These are phyloP conservation scores for Dicycla oo DNA, from an alignment of 2,888 invertebrate species.

Conservation along the genomic window DNA sequence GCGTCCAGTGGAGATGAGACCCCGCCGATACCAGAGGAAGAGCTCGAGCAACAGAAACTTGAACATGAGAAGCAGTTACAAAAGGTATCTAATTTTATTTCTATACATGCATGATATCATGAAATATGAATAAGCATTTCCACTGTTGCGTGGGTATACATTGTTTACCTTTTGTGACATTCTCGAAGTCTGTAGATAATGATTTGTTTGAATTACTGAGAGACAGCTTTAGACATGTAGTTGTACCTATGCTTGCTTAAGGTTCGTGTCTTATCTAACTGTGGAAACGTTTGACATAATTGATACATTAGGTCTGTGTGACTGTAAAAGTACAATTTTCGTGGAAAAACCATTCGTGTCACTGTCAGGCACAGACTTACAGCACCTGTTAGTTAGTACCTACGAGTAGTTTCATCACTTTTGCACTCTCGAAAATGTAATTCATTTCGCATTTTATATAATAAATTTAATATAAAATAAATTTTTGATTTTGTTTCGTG, in stretches of 20 bases:
- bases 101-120: slow-evolving; percentile 18
- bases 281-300: not conserved
- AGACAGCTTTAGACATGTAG: slow-evolving; percentile 14
- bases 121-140: slow-evolving; percentile 15
- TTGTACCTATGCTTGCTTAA: not conserved
- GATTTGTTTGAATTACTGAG: not conserved
- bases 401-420: too few relatives aligned
- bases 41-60: slow-evolving; percentile 91
- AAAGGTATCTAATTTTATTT: slow-evolving; percentile 75
- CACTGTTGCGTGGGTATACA: not conserved
- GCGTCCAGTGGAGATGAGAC: slow-evolving; percentile 89
- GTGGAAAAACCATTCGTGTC: not conserved
- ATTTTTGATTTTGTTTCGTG: too few relatives aligned
- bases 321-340: not conserved
- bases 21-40: slow-evolving; percentile 86
- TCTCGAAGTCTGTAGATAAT: slow-evolving; percentile 5
- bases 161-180: slow-evolving; percentile 39
- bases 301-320: not conserved
- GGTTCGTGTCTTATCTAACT: not conserved
- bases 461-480: not conserved
- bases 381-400: not conserved
- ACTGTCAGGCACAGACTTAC: too few relatives aligned
- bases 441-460: not conserved
- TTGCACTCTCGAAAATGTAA: not conserved
- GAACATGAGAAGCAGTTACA: slow-evolving; percentile 92